Base-by-base conservation (phyloP, 2,113 vertebrate genomes). In the Eurystomus gularis region DNA sequence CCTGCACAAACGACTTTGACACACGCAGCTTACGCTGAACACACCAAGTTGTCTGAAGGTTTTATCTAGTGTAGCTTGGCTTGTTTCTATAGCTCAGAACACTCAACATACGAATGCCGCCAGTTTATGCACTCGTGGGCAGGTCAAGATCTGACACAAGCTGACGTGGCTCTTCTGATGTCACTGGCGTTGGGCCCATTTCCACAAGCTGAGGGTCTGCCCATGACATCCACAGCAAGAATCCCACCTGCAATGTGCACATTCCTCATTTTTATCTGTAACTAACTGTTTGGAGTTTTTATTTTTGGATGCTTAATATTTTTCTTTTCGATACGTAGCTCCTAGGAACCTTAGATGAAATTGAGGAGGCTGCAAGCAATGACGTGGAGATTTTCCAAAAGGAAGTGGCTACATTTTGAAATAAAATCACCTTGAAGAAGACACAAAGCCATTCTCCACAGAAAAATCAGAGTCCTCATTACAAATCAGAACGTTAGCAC, bases 381-480 rank as follows among this genome's bases (percentile, higher is more conserved):
- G 13, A 78, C 3, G 51, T 0, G 48, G 11, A 55, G 29, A 60
- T 76, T 31, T 90, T 72, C 49, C 61, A 90, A 90, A 90, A 55
- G 6, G 5, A 76, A 91, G 39, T 4, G 28, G n/a, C 28, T 31
- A 61, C 14, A 8, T 31, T 66, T 82, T 68, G 48, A 93, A 93
- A 90, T 57, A 90, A 86, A 85, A 90, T 57, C 42, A 84, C 37
- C 33, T 46, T 42, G 42, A 93, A 77, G 35, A 72, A 88, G 35
- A 83, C 24, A 35, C 0, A 18, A 81, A 46, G 24, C 7, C 58
- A 46, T 39, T 44, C 19, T 85, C 39, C 44, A 66, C 23, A 88
- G 51, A 62, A 88, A 88, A 80, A 70, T 4, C 4, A 7, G 4
- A 73, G 40, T 66, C 37, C 62, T 60, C 49, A 11, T 66, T 18